These are phyloP conservation scores for Forbesichthys papilliferus DNA, from an alignment of 2,113 vertebrate species.

Conservation along the genomic window DNA sequence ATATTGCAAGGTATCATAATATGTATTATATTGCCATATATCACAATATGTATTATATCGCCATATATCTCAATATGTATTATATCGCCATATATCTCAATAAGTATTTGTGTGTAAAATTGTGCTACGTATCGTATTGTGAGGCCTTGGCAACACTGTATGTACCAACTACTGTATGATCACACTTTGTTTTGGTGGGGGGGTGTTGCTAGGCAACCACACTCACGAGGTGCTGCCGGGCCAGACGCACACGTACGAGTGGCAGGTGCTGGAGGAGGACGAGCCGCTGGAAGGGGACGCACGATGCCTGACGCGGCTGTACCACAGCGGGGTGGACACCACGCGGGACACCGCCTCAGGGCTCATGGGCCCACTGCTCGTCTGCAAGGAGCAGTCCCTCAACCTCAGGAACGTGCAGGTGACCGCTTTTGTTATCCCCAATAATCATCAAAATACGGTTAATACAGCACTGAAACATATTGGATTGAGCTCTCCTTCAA, in stretches of 20 bases:
- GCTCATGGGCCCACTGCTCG: conserved; percentile 89
- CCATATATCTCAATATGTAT: too few relatives aligned
- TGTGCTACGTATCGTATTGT: too few relatives aligned
- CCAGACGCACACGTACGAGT: conserved; percentile 83
- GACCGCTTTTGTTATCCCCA: not conserved
- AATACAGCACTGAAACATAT: not conserved
- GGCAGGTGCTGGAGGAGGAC: conserved; percentile 85
- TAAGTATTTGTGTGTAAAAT: too few relatives aligned
- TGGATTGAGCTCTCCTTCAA: too few relatives aligned
- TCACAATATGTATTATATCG: too few relatives aligned
- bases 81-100: too few relatives aligned
- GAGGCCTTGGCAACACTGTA: too few relatives aligned
- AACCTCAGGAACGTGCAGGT: conserved; percentile 90
- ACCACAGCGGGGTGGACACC: conserved; percentile 90
- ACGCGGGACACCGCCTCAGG: conserved; percentile 90
- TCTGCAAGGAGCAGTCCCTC: conserved; percentile 92
- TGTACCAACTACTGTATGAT: not conserved
- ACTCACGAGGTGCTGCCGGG: conserved; percentile 85
- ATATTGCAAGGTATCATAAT: too few relatives aligned
- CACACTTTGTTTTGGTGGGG: not conserved
- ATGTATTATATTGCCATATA: too few relatives aligned
- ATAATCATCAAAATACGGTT: not conserved
- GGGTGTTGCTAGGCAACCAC: conserved; percentile 74
- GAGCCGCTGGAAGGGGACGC: conserved; percentile 83
- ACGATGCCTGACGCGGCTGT: conserved; percentile 89